Percentiles rank a stretch among this genome's conserved stretches.
phyloP scores from a whole-genome alignment of 2,797 vertebrate species.

The Acrossocheilus fasciatus region DNA sequence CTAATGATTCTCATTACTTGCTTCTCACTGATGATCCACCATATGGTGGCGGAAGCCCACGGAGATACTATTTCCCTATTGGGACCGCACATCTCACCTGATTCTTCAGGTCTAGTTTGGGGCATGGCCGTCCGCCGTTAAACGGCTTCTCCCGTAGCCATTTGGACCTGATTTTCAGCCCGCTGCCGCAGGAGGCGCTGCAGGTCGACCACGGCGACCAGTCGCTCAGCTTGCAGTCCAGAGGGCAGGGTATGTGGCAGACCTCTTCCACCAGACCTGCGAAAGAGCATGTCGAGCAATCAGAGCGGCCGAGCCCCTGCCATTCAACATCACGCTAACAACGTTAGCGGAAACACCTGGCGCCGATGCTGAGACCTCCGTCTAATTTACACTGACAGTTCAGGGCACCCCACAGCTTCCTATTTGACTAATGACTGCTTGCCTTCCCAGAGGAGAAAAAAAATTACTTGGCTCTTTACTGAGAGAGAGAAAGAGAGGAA shows the following conservation, averaged over 20 bases:
- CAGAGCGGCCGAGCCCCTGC: constrained; percentile 9
- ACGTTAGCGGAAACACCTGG: constrained; percentile 25
- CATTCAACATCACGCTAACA: constrained; percentile 18
- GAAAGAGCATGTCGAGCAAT: constrained; percentile 50
- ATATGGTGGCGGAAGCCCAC: constrained; percentile 10
- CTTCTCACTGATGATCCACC: constrained; percentile 27
- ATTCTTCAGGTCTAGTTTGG: constrained; percentile 94
- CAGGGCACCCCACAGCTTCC: constrained; percentile 59
- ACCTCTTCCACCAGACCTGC: constrained; percentile 89
- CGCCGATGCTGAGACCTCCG: constrained; percentile 57
- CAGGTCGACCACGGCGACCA: constrained; percentile 96
- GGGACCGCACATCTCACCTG: constrained; percentile 84
- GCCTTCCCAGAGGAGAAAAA: constrained; percentile 40
- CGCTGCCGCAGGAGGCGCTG: constrained; percentile 89
- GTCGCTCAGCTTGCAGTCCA: constrained; percentile 95
- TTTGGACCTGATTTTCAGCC: constrained; percentile 89
- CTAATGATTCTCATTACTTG: constrained; percentile 44
- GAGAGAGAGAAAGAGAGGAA: constrained; percentile 1
- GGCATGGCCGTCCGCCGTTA: constrained; percentile 93
- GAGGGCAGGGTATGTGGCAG: constrained; percentile 90
- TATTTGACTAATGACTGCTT: constrained; percentile 70
- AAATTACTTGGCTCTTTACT: constrained; percentile 28
- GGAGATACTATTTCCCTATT: constrained; percentile 3
- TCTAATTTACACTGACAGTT: constrained; percentile 64
- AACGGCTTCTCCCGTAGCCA: constrained; percentile 99